phyloP scores from a whole-genome alignment of 2,888 invertebrate genomes.

The Siphlonurus alternatus region DNA sequence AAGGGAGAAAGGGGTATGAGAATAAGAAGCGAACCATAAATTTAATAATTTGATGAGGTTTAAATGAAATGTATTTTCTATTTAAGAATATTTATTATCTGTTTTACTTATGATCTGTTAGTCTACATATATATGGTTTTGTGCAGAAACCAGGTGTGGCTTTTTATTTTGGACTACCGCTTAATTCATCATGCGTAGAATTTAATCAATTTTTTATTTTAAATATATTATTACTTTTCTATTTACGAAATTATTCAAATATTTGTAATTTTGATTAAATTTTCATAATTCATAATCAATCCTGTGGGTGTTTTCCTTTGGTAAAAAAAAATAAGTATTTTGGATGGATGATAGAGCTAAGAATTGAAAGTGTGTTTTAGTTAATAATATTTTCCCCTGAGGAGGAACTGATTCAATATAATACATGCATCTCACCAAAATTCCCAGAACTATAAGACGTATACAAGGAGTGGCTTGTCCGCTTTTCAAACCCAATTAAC shows the following conservation, averaged over 20 bases:
- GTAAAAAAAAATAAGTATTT: neutral
- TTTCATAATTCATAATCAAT: too few relatives aligned
- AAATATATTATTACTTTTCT: too few relatives aligned
- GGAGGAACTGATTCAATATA: neutral
- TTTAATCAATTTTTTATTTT: neutral
- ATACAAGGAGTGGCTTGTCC: neutral
- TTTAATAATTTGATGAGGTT: too few relatives aligned
- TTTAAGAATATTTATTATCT: too few relatives aligned
- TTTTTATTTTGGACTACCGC: neutral
- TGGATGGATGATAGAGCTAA: neutral
- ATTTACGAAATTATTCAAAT: neutral
- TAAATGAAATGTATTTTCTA: too few relatives aligned
- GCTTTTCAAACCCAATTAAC: neutral
- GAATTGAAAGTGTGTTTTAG: neutral
- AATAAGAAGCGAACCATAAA: too few relatives aligned
- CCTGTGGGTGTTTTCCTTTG: too few relatives aligned
- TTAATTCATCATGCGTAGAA: neutral
- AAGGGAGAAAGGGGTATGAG: too few relatives aligned
- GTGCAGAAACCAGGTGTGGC: neutral
- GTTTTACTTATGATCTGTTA: too few relatives aligned
- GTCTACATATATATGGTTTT: too few relatives aligned
- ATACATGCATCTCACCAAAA: neutral
- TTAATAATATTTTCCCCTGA: neutral
- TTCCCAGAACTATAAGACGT: neutral
- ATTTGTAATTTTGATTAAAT: neutral